Conservation (phyloP, 1,140 invertebrate genomes). For the Alviniconcha marisindica region DNA sequence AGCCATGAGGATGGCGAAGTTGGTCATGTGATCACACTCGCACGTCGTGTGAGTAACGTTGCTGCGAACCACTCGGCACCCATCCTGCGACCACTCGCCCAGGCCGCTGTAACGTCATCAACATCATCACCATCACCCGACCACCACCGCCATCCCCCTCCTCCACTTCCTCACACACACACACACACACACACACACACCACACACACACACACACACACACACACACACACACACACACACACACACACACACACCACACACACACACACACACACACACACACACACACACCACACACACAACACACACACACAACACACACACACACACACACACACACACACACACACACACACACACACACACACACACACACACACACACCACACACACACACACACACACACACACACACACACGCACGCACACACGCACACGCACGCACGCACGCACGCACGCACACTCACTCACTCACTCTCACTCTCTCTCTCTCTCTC, state of each 20-base stretch:
- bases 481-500: not conserved
- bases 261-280: too few species aligned
- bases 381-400: not conserved
- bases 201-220: not conserved
- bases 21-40: constrained; percentile 94
- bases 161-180: not conserved
- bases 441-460: not conserved
- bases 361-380: too few species aligned
- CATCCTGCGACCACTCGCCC: constrained; percentile 67
- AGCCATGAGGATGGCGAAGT: constrained; percentile 94
- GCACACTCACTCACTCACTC: not conserved
- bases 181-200: not conserved
- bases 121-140: too few species aligned
- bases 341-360: not conserved
- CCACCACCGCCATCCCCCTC: too few species aligned
- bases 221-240: not conserved
- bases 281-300: constrained; percentile 17
- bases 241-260: not conserved
- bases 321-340: not conserved
- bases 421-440: not conserved
- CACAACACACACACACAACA: constrained; percentile 25
- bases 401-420: not conserved
- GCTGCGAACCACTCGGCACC: constrained; percentile 56
- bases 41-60: constrained; percentile 86
- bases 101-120: not conserved